Conservation (phyloP, 2,113 vertebrate genomes). For the Pelecanus crispus region DNA sequence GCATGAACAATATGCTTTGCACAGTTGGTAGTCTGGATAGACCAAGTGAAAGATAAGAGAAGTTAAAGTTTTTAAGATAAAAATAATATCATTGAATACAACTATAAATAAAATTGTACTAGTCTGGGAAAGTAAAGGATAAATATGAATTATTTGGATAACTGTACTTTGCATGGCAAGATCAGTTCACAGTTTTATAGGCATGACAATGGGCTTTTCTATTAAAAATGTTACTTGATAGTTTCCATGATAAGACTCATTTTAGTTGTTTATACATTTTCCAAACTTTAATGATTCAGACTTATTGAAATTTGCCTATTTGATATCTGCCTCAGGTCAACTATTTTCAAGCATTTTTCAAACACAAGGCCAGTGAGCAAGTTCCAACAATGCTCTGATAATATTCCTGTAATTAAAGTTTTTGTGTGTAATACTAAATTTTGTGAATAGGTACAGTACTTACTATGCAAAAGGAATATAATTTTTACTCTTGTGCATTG, state of each 20-base stretch:
- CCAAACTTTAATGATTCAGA: background rate
- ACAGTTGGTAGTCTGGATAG: background rate
- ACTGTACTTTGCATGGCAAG: background rate
- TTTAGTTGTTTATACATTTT: background rate
- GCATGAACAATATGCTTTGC: background rate
- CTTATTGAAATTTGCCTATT: background rate
- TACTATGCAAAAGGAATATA: background rate
- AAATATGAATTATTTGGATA: background rate
- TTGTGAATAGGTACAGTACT: background rate
- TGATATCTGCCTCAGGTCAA: background rate
- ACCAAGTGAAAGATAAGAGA: background rate
- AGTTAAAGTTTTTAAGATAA: background rate
- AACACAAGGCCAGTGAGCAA: background rate
- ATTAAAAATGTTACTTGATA: background rate
- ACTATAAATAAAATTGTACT: background rate
- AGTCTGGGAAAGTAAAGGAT: background rate
- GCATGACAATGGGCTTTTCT: background rate
- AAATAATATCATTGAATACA: background rate
- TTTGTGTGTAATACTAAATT: background rate
- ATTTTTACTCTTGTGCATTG: background rate
- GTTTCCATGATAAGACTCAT: background rate
- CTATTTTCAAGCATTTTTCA: background rate
- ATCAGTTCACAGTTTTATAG: background rate
- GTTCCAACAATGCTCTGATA: background rate
- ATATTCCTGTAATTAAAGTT: background rate